Evolutionary conservation across 2,797 vertebrate species (phyloP).

Genomic region (Sebastes nivosus): DNA sequence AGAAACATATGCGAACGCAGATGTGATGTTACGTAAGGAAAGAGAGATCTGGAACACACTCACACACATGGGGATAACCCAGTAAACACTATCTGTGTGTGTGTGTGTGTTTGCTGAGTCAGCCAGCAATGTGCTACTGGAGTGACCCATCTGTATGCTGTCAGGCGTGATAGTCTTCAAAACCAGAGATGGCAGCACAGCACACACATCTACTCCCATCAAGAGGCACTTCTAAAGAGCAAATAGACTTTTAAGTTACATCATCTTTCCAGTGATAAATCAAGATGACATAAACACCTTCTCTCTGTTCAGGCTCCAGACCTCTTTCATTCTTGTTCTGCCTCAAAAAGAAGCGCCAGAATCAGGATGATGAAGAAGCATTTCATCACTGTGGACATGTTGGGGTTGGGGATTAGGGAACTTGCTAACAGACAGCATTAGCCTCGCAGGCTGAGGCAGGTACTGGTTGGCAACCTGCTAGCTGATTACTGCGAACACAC

Average conservation of each 20-base stretch:
- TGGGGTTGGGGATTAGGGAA: constrained; percentile 45
- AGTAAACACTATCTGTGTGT: not conserved
- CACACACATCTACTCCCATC: not conserved
- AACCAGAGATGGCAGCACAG: constrained; percentile 4
- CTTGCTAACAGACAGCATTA: constrained; percentile 54
- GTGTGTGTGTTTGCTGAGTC: constrained; percentile 10
- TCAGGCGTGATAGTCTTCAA: constrained; percentile 13
- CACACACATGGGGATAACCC: constrained; percentile 5
- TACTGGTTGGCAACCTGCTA: constrained; percentile 39
- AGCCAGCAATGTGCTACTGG: not conserved
- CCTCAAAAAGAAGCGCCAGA: not conserved
- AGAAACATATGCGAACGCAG: not conserved
- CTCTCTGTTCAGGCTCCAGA: not conserved
- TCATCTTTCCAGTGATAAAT: constrained; percentile 45
- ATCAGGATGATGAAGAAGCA: constrained; percentile 7
- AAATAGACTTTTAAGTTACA: not conserved
- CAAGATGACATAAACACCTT: not conserved
- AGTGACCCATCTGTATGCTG: constrained; percentile 30
- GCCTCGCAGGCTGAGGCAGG: constrained; percentile 67
- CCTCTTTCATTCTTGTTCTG: constrained; percentile 8
- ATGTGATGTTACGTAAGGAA: constrained; percentile 39
- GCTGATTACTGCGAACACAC: constrained; percentile 43
- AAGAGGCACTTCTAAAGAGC: not conserved
- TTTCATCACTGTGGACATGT: constrained; percentile 34
- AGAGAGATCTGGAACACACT: constrained; percentile 2